These are phyloP conservation scores for Dendrolimus houi DNA, from an alignment of 2,888 invertebrate species.

Conservation along the genomic window DNA sequence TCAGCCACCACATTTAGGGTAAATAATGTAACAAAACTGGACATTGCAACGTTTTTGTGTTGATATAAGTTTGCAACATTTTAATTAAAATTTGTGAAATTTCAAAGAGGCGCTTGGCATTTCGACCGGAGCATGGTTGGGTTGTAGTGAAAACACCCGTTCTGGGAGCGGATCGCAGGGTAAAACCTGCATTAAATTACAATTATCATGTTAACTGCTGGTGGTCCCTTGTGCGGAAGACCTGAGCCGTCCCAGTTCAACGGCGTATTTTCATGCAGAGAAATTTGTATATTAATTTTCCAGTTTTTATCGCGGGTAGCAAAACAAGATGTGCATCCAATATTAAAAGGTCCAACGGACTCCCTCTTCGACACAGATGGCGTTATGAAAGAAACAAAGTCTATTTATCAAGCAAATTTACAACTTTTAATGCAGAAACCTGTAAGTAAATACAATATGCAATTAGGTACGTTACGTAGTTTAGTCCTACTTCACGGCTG, in stretches of 20 bases:
- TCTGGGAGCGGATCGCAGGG: constrained; percentile 11
- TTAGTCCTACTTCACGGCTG: no score
- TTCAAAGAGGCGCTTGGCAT: constrained; percentile 51
- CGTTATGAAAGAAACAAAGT: no score
- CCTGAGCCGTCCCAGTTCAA: constrained; percentile 9
- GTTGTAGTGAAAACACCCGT: constrained; percentile 29
- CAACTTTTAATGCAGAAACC: no score
- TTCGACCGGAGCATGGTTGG: constrained; percentile 49
- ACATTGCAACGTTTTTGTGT: constrained; percentile 11
- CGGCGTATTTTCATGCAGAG: not conserved
- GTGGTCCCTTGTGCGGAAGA: constrained; percentile 28
- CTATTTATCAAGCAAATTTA: no score
- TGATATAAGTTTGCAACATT: constrained; percentile 43
- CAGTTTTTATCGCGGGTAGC: not conserved
- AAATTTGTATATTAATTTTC: not conserved
- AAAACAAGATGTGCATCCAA: not conserved
- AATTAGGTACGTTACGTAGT: no score
- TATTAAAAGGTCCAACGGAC: not conserved
- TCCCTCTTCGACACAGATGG: no score
- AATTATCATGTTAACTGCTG: constrained; percentile 53
- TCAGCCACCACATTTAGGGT: not conserved
- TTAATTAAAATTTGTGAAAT: constrained; percentile 59
- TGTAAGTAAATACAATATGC: no score
- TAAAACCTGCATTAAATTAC: constrained; percentile 45
- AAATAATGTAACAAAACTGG: not conserved